These are phyloP conservation scores for Drosophila acutilabella DNA, from an alignment of 2,888 invertebrate genomes.

Conservation along the genomic window DNA sequence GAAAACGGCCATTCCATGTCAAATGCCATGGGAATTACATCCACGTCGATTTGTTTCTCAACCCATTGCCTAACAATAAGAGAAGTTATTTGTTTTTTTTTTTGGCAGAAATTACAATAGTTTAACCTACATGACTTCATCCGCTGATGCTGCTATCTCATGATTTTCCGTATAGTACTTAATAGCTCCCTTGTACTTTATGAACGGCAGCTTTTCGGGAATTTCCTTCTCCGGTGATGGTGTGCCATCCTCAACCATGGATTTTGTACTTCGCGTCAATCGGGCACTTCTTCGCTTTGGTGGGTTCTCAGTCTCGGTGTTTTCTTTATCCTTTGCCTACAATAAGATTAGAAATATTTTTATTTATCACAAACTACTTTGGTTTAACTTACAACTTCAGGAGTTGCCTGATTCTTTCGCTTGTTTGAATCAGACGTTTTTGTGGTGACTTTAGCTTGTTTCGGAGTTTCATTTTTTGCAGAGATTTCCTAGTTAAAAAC, in stretches of 20 bases:
- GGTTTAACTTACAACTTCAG: conserved; percentile 44
- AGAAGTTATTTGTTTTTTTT: too few relatives aligned
- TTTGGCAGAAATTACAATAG: too few relatives aligned
- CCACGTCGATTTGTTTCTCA: conserved; percentile 70
- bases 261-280: conserved; percentile 70
- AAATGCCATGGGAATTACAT: conserved; percentile 87
- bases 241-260: conserved; percentile 69
- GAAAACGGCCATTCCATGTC: conserved; percentile 89
- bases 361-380: background rate
- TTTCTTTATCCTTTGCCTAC: conserved; percentile 52
- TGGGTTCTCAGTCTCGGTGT: conserved; percentile 70
- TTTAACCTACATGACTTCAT: conserved; percentile 85
- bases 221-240: conserved; percentile 64
- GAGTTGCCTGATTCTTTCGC: conserved; percentile 54
- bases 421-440: conserved; percentile 17
- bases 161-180: conserved; percentile 83
- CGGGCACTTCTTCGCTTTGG: conserved; percentile 81
- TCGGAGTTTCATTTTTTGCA: conserved; percentile 31
- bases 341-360: background rate
- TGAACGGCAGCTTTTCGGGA: conserved; percentile 70
- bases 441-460: conserved; percentile 12
- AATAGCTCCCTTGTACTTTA: conserved; percentile 81
- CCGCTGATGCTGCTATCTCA: conserved; percentile 86
- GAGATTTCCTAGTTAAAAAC: conserved; percentile 13
- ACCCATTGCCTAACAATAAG: conserved; percentile 80